Percentiles rank a stretch among this genome's conserved stretches.
phyloP scores from a whole-genome alignment of 2,113 vertebrate genomes.

The Polypterus bichir region DNA sequence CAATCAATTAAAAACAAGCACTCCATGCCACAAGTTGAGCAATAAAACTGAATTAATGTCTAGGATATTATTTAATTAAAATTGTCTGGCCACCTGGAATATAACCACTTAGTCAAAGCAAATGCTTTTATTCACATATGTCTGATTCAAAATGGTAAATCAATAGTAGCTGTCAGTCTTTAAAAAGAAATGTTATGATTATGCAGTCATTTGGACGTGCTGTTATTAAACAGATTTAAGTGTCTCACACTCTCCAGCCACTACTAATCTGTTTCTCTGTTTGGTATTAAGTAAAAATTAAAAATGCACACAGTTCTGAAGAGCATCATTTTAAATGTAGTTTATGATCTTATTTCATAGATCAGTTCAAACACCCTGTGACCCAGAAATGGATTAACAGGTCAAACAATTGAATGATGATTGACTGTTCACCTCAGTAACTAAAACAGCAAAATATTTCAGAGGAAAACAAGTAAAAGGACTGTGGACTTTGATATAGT shows the following conservation, averaged over 20 bases:
- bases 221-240: background rate
- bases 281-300: background rate
- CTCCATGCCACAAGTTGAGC: background rate
- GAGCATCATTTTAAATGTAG: no score
- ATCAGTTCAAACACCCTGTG: no score
- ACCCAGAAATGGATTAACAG: no score
- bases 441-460: no score
- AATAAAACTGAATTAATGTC: background rate
- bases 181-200: background rate
- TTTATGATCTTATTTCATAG: no score
- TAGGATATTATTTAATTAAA: background rate
- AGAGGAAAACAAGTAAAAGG: no score
- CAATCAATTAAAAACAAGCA: background rate
- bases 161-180: background rate
- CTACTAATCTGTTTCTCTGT: background rate
- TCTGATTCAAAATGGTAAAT: background rate
- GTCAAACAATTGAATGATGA: no score
- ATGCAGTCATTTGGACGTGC: background rate
- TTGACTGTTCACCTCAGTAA: no score
- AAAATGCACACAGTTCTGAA: background rate
- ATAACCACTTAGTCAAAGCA: background rate
- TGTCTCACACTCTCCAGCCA: background rate
- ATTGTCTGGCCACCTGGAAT: background rate
- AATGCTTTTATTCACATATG: background rate
- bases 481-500: no score